Evolutionary conservation across 2,888 invertebrate species (phyloP), one percentile per base, ranked within the genome.

Genomic region (Sesia apiformis): DNA sequence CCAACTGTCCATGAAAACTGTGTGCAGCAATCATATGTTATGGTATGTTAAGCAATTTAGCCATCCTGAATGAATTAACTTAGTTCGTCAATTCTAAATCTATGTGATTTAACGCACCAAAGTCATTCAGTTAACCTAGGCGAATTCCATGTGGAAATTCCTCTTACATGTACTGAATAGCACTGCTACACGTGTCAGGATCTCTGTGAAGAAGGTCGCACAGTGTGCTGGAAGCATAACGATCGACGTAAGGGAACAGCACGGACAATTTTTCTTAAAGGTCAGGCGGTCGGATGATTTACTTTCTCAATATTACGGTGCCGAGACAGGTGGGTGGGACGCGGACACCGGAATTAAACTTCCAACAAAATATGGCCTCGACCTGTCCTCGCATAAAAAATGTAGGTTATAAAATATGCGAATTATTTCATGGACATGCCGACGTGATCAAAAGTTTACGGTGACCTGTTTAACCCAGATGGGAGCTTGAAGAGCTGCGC

Each of bases 331-430:
- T 81, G 78, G 75, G 71, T 58, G 65, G 74, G 67, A 68, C 69
- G 65, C 67, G 66, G 73, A 69, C 72, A 69, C 57, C 69, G 70
- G 78, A 81, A 83, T 83, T 83, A 82, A 80, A 80, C 72, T 76
- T 69, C 65, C 58, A 58, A 68, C 73, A 67, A 82, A 78, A 78
- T 82, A 81, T 81, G 69, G 72, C 72, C 57, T 38, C 62, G 63
- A 67, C 67, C 67, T 65, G 59, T 62, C 66, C 61, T 60, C 51
- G 7, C 50, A 39, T 38, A 50, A 50, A 50, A 50, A 50, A 38
- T 50, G 50, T 50, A 46, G 8, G 46, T 8, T n/a, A 46, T 8
- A 46, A 46, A 46, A 46, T 46, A 46, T 46, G 46, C 46, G 46
- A 46, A 46, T 46, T 46, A n/a, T 46, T 46, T 23, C 23, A 46